Evolutionary conservation across 2,888 invertebrate genomes (phyloP), one percentile per base, ranked within the genome.

Genomic region (Ashinkailepas kermadecensis): DNA sequence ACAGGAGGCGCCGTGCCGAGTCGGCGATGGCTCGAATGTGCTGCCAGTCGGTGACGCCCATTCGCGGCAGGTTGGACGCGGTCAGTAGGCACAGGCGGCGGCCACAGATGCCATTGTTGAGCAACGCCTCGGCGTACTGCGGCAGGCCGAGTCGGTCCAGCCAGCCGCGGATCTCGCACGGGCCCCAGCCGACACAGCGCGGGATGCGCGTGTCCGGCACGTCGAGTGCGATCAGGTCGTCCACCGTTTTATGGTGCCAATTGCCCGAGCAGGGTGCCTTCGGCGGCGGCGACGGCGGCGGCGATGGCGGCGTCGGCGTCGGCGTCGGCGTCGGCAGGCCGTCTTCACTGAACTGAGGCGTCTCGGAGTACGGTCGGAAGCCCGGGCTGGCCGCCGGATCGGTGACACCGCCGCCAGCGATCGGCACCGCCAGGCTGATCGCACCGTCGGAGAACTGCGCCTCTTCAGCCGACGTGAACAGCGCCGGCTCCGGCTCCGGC

Each of bases 41-140:
- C 58, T 23, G n/a, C 79, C 79, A 79, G 79, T 79, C 79, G 58
- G 58, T 57, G 58, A 79, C 25, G 58, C 79, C 79, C 58, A 79
- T 79, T 11, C 79, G 79, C 58, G 79, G 57, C 79, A 79, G 58
- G 79, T 79, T 79, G 25, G 79, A 57, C 13, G 79, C 58, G 23
- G 79, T 79, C 23, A 79, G 58, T 58, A 79, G 79, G 23, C 57
- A 57, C 13, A 79, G 79, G 7, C 58, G 10, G 12, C 79, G 57
- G 23, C 79, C 79, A 15, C 59, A 57, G 58, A 79, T 59, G 58
- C n/a, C n/a, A 58, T 79, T 79, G 25, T 58, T 23, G 23, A 79
- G 23, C 58, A 79, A n/a, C 13, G 79, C 25, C 23, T 79, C 58
- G 23, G 15, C 79, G 79, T 79, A 79, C 79, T 79, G 79, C 23